Evolutionary conservation across 2,113 vertebrate species (phyloP), one percentile per base, ranked within the genome.

Genomic region (Podarcis muralis): DNA sequence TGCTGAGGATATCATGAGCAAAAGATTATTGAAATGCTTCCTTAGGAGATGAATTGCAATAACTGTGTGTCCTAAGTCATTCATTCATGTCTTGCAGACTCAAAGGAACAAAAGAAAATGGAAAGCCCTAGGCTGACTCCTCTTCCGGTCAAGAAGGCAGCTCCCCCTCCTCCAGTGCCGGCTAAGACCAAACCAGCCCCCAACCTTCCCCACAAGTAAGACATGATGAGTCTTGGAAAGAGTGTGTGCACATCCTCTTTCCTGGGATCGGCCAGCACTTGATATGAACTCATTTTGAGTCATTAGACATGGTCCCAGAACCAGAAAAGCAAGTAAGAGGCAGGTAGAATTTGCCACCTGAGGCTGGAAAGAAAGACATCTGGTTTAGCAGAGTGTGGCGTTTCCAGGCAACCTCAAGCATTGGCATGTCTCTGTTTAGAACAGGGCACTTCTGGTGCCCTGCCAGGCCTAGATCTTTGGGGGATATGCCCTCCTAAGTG

Each of bases 141-240:
- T 1, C 91, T 93, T 0, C 16, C 80, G 3, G 84, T 35, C 87
- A 97, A 96, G 92, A 96, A 95, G 85, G 74, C 82, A 66, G 87
- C 86, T 16, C 93, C 95, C 23, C 68, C 83, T n/a, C 85, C 96
- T 27, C 79, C 90, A 0, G 4, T 93, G 81, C 94, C 87, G 15
- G 80, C 92, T 90, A 96, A 96, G 84, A n/a, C 92, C 86, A 94
- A 93, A 23, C 78, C 37, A 0, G 22, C 15, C 13, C 23, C 81
- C 0, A 0, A 1, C 0, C 27, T 68, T 20, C 4, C 22, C 0
- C 37, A 43, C 92, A 95, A 82, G 95, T 95, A 88, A 92, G 94
- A 35, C 1, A 0, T 1, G 0, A 5, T 0, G 0, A 0, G 2
- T 20, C 16, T 8, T 2, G 57, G n/a, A 12, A 12, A 62, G 53